A percentile compares a stretch with the other conserved stretches of the same genome.
These are phyloP conservation scores for Lethenteron reissneri DNA, from an alignment of 2,113 vertebrate genomes.

Conservation along the genomic window DNA sequence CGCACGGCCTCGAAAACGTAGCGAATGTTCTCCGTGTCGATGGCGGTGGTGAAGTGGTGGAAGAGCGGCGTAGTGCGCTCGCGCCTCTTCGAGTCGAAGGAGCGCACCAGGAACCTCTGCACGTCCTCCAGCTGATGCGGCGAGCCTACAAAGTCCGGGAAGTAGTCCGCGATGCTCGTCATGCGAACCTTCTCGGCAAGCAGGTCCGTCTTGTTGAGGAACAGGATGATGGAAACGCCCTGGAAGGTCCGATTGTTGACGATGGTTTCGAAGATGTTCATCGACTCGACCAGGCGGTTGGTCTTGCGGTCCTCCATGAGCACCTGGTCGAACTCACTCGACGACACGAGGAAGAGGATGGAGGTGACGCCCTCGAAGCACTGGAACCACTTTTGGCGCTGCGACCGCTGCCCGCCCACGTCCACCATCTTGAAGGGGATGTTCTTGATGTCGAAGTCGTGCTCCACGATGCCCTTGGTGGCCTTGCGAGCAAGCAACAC, in stretches of 20 bases:
- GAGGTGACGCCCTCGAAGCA: conserved; percentile 92
- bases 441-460: conserved; percentile 90
- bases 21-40: conserved; percentile 90
- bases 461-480: conserved; percentile 86
- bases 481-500: conserved; percentile 79
- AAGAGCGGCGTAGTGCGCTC: conserved; percentile 71
- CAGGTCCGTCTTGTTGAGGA: conserved; percentile 93
- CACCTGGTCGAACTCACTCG: conserved; percentile 80
- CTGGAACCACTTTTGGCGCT: conserved; percentile 96
- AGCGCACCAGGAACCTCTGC: conserved; percentile 67
- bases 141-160: conserved; percentile 66
- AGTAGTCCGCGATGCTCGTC: conserved; percentile 70
- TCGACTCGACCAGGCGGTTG: conserved; percentile 76
- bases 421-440: conserved; percentile 98
- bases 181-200: conserved; percentile 66
- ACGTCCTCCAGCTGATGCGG: conserved; percentile 58
- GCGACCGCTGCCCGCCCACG: conserved; percentile 77
- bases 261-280: conserved; percentile 96
- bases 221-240: conserved; percentile 86
- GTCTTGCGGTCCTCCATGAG: conserved; percentile 89
- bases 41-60: conserved; percentile 91
- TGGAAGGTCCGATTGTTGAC: conserved; percentile 97
- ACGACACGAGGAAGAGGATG: conserved; percentile 88
- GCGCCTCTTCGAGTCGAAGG: conserved; percentile 60
- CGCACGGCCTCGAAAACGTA: conserved; percentile 90